phyloP scores from a whole-genome alignment of 2,113 vertebrate species.

The Ailurus styani region DNA sequence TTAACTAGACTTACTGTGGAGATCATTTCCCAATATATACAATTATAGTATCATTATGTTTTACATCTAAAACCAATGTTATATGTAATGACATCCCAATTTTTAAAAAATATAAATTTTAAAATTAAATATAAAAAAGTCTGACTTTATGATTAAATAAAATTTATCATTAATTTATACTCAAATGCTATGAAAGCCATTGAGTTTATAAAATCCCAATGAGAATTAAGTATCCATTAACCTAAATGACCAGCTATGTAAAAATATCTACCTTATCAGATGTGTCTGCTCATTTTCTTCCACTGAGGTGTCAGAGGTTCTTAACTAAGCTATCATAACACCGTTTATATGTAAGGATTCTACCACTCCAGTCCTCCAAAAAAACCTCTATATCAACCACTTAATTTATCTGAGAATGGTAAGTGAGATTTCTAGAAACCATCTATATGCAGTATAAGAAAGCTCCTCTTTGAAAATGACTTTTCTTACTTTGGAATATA shows the following conservation, averaged over 20 bases:
- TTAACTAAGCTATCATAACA: neutral
- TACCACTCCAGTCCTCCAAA: neutral
- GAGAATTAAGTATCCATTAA: slow-evolving; percentile 21
- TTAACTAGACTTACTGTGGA: neutral
- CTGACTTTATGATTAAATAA: neutral
- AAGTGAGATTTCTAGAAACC: slow-evolving; percentile 26
- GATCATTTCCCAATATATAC: neutral
- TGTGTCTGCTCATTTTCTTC: neutral
- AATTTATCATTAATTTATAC: neutral
- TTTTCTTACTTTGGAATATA: neutral
- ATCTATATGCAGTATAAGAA: neutral
- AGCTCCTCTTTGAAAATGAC: slow-evolving; percentile 18
- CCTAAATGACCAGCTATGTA: slow-evolving; percentile 18
- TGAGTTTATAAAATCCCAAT: slow-evolving; percentile 23
- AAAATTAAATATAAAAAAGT: neutral
- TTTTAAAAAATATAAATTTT: neutral
- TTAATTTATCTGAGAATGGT: neutral
- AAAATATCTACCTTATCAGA: slow-evolving; percentile 11
- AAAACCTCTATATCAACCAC: neutral
- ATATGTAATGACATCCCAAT: neutral
- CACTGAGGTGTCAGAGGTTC: neutral
- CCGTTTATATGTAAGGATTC: neutral
- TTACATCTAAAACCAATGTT: neutral
- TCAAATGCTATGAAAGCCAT: neutral
- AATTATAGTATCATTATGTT: neutral